These are phyloP conservation scores for Megalopta genalis DNA, from an alignment of 1,140 invertebrate genomes.

Conservation along the genomic window DNA sequence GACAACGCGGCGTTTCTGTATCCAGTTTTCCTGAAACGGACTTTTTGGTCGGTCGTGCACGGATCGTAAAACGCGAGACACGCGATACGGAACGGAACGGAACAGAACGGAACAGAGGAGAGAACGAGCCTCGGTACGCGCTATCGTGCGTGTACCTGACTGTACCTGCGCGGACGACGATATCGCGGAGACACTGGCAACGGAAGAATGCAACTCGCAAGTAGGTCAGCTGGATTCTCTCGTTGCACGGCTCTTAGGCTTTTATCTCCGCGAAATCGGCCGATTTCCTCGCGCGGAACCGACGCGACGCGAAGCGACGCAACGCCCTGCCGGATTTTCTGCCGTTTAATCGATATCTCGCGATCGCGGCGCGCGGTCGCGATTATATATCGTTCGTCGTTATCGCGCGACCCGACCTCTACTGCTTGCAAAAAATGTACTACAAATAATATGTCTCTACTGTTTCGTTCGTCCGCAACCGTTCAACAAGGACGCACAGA, in stretches of 20 bases:
- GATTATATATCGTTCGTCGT: too few species aligned
- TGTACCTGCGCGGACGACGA: slow-evolving; percentile 56
- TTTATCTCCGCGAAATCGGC: slow-evolving; percentile 53
- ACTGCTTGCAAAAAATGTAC: too few species aligned
- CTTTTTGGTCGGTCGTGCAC: slow-evolving; percentile 28
- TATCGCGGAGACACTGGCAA: slow-evolving; percentile 46
- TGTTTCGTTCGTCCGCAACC: too few species aligned
- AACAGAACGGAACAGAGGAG: too few species aligned
- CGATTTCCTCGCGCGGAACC: slow-evolving; percentile 40
- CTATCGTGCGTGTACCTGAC: slow-evolving; percentile 51
- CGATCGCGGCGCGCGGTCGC: too few species aligned
- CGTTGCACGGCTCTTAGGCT: slow-evolving; percentile 27
- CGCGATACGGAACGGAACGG: slow-evolving; percentile 28
- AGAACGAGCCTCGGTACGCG: slow-evolving; percentile 20
- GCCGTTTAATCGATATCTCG: too few species aligned
- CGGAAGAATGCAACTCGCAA: slow-evolving; percentile 56
- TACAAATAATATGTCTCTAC: too few species aligned
- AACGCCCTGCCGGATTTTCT: neutral
- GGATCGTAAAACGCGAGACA: slow-evolving; percentile 43
- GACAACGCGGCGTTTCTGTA: neutral
- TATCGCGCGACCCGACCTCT: too few species aligned
- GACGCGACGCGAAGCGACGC: neutral
- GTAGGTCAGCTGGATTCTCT: slow-evolving; percentile 63
- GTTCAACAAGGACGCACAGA: too few species aligned
- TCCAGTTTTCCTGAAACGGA: slow-evolving; percentile 46